Base-by-base conservation (phyloP, 2,888 invertebrate genomes). In the Balanococcus diminutus region DNA sequence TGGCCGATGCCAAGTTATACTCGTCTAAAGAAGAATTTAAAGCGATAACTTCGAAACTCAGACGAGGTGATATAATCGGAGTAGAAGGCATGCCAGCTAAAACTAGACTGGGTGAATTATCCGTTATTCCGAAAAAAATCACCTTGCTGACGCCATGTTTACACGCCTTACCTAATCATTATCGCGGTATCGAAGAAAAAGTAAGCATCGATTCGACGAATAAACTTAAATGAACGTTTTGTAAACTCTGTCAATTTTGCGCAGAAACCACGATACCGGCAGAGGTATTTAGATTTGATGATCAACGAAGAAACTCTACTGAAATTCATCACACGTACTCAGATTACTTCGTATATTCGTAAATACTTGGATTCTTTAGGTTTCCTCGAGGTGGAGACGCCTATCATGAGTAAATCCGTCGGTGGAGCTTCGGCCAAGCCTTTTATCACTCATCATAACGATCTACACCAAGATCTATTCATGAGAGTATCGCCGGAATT, bases 341-440 rank as follows among this genome's bases (percentile, higher is more conserved):
- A 95, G 91, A 95, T 96, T 86, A 95, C 96, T 88, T 93, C 96
- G 0, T 99, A 96, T 89, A 91, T 99, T 1, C 93, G 99, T 79
- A 93, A 93, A 88, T 98, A 95, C 90, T 92, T 98, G 83, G 97
- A 98, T 89, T 93, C 94, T 85, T 90, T 97, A 90, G 99, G 99
- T 72, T 99, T 99, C 90, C 91, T 99, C 82, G 99, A 99, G 92
- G 95, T 99, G 75, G 99, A 99, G 91, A 99, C 99, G 2, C 99
- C 99, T 3, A 97, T 99, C 95, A 99, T 99, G 99, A 99, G 98
- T 90, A 96, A 97, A 95, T 98, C 99, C 87, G 95, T 99, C 86
- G 99, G 99, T 86, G 99, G 99, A 11, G 99, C 99, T 11, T 96
- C 98, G 16, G 99, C 99, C 19, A 99, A 99, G 90, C 99, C 99